Evolutionary conservation across 2,888 invertebrate species (phyloP).

Genomic region (Sussaba pulchella): DNA sequence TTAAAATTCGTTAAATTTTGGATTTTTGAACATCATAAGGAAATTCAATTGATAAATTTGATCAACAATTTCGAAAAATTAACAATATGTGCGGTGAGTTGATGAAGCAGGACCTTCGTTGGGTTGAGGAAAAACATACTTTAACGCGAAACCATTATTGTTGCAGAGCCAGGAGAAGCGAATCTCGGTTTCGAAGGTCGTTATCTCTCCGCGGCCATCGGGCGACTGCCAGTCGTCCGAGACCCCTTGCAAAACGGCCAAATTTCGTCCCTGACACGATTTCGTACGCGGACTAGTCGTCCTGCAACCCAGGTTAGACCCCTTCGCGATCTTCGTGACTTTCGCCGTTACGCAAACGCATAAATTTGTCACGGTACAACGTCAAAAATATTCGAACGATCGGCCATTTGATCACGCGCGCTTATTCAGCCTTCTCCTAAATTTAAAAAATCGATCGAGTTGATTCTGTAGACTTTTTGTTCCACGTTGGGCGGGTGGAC

Average conservation of each 20-base stretch:
- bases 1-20: too few relatives aligned
- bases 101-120: neutral
- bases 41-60: neutral
- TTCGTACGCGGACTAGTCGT: constrained; percentile 48
- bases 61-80: constrained; percentile 2
- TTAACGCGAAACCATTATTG: constrained; percentile 33
- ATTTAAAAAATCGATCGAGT: too few relatives aligned
- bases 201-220: constrained; percentile 58
- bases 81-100: neutral
- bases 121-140: constrained; percentile 14
- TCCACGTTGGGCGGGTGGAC: too few relatives aligned
- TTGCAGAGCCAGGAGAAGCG: constrained; percentile 39
- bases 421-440: neutral
- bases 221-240: constrained; percentile 60
- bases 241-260: constrained; percentile 68
- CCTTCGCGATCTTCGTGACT: constrained; percentile 9
- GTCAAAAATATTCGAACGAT: neutral
- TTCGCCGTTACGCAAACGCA: constrained; percentile 7
- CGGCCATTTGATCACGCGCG: constrained; percentile 3
- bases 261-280: constrained; percentile 74
- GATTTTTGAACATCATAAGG: neutral
- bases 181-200: constrained; percentile 65
- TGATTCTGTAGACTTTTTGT: too few relatives aligned
- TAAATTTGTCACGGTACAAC: constrained; percentile 15
- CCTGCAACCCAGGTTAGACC: too few relatives aligned